Percentiles rank a stretch among this genome's conserved stretches.
These are phyloP conservation scores for Pharmacophagus antenor DNA, from an alignment of 2,888 invertebrate species.

Conservation along the genomic window DNA sequence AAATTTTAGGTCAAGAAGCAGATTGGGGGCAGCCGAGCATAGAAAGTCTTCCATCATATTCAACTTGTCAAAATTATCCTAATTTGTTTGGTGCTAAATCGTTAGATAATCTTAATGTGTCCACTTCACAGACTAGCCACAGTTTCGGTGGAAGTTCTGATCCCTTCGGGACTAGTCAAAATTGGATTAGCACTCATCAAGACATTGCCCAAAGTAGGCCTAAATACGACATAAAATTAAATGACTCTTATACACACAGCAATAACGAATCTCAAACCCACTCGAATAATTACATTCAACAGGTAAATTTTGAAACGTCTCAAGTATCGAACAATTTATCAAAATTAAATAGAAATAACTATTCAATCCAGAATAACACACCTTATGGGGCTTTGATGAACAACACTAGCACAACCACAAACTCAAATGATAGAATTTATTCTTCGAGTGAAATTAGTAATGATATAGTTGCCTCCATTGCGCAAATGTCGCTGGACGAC, in stretches of 20 bases:
- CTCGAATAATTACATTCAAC: conserved; percentile 40
- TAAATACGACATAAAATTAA: conserved; percentile 44
- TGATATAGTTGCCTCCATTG: conserved; percentile 45
- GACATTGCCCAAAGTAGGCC: conserved; percentile 39
- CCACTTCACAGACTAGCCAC: conserved; percentile 32
- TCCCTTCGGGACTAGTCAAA: conserved; percentile 65
- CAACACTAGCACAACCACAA: conserved; percentile 47
- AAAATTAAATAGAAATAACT: conserved; percentile 44
- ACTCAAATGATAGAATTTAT: conserved; percentile 49
- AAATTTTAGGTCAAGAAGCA: conserved; percentile 52
- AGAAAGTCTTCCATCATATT: conserved; percentile 62
- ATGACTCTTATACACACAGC: conserved; percentile 37
- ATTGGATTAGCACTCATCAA: conserved; percentile 64
- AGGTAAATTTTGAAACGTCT: not conserved
- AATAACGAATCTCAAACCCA: conserved; percentile 60
- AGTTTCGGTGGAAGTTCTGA: conserved; percentile 43
- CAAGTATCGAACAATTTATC: conserved; percentile 50
- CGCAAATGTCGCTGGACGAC: conserved; percentile 70
- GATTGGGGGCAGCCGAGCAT: conserved; percentile 67
- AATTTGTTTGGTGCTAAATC: conserved; percentile 69
- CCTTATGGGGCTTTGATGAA: conserved; percentile 47
- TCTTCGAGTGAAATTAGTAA: conserved; percentile 36
- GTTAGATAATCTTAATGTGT: conserved; percentile 57
- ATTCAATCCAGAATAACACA: conserved; percentile 37
- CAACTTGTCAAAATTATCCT: conserved; percentile 43